Conservation (phyloP, 92 coral and sea anemone genomes). For the Paramuricea clavata region DNA sequence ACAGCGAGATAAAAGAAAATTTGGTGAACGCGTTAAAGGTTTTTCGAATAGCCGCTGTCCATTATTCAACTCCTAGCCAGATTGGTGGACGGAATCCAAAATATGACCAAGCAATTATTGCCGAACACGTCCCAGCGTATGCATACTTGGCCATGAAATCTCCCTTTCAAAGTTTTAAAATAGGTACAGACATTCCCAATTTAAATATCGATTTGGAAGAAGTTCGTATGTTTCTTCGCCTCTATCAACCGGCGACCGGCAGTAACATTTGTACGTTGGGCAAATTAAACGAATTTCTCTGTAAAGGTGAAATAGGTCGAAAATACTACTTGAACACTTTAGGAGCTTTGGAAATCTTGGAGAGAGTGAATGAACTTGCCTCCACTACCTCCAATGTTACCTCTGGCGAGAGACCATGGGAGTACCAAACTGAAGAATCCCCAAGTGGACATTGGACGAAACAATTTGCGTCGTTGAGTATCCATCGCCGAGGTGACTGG, state of each 20-base stretch:
- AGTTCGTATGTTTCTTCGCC: constrained; percentile 54
- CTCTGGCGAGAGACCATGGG: background rate
- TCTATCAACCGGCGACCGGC: constrained; percentile 30
- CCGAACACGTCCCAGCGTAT: constrained; percentile 41
- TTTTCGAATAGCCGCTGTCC: constrained; percentile 57
- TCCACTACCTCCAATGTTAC: background rate
- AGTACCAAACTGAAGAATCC: constrained; percentile 43
- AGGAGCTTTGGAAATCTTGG: constrained; percentile 51
- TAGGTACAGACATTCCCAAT: background rate
- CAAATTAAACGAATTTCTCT: background rate
- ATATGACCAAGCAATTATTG: constrained; percentile 40
- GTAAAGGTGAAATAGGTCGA: constrained; percentile 34
- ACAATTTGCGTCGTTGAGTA: constrained; percentile 61
- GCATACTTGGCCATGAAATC: constrained; percentile 51
- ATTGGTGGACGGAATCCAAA: constrained; percentile 68
- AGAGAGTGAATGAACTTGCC: constrained; percentile 28
- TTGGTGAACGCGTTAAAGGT: constrained; percentile 55
- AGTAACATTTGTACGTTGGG: background rate
- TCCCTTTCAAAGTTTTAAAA: background rate
- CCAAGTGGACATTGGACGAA: constrained; percentile 74
- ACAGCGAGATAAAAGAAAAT: constrained; percentile 1
- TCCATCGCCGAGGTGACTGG: constrained; percentile 74
- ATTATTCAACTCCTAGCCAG: constrained; percentile 66
- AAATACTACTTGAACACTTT: constrained; percentile 64
- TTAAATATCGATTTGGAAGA: background rate